These are phyloP conservation scores for Rhizomys pruinosus DNA, from an alignment of 2,113 vertebrate genomes.

Conservation along the genomic window DNA sequence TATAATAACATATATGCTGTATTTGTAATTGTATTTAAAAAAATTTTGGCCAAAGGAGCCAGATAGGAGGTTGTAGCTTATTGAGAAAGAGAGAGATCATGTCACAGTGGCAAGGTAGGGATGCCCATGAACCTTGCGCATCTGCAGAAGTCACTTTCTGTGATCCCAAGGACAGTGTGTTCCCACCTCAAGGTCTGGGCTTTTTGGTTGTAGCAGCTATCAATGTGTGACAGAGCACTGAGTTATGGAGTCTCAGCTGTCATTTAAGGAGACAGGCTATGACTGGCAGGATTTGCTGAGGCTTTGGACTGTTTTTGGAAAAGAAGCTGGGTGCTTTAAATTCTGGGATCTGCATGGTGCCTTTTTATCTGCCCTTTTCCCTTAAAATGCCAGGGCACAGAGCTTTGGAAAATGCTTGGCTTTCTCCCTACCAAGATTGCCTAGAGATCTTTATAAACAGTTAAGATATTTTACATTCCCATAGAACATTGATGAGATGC, in stretches of 20 bases:
- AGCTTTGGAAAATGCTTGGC: background rate
- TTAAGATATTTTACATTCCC: background rate
- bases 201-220: background rate
- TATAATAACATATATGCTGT: background rate
- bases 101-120: background rate
- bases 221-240: accelerated
- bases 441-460: background rate
- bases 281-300: background rate
- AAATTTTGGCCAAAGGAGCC: background rate
- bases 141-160: background rate
- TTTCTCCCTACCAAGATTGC: background rate
- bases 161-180: background rate
- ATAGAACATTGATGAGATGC: background rate
- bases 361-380: background rate
- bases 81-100: background rate
- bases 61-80: background rate
- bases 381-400: background rate
- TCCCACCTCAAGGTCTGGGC: background rate
- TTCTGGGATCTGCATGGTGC: background rate
- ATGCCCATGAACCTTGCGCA: background rate
- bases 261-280: background rate
- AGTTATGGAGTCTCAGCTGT: accelerated
- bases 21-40: background rate
- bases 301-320: background rate
- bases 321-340: background rate